Evolutionary conservation across 2,113 vertebrate genomes (phyloP).

Genomic region (Podarcis raffonei): DNA sequence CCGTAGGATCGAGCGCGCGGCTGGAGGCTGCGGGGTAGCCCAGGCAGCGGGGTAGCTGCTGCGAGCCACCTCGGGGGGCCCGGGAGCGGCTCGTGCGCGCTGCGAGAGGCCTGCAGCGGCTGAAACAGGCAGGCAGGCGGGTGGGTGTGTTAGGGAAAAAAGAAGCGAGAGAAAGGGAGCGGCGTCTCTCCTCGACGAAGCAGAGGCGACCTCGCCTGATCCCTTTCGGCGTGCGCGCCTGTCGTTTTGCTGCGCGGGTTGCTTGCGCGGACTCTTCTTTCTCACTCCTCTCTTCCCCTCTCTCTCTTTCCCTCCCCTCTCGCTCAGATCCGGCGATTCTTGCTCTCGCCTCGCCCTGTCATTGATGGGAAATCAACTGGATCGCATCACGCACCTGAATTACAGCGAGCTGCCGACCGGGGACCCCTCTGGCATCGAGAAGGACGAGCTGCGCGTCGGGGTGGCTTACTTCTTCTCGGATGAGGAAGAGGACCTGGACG

Average conservation of each 20-base stretch:
- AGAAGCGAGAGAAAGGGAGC: neutral
- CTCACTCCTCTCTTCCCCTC: neutral
- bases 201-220: neutral
- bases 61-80: neutral
- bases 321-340: conserved; percentile 83
- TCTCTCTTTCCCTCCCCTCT: conserved; percentile 56
- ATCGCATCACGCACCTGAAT: conserved; percentile 99
- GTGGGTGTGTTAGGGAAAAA: neutral
- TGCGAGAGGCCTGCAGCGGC: neutral
- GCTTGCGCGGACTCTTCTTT: neutral
- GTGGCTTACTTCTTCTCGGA: conserved; percentile 99
- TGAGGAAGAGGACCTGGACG: conserved; percentile 98
- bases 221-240: conserved; percentile 10
- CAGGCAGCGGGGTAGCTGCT: neutral
- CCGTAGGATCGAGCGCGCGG: neutral
- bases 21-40: neutral
- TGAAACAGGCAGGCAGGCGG: neutral
- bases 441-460: conserved; percentile 98
- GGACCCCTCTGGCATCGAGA: conserved; percentile 98
- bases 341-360: conserved; percentile 88
- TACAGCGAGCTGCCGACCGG: conserved; percentile 99
- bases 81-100: neutral
- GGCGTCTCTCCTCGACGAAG: neutral
- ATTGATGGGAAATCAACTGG: conserved; percentile 99
- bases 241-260: neutral